phyloP scores from a whole-genome alignment of 2,797 vertebrate genomes.

The Zenarchopterus dispar region DNA sequence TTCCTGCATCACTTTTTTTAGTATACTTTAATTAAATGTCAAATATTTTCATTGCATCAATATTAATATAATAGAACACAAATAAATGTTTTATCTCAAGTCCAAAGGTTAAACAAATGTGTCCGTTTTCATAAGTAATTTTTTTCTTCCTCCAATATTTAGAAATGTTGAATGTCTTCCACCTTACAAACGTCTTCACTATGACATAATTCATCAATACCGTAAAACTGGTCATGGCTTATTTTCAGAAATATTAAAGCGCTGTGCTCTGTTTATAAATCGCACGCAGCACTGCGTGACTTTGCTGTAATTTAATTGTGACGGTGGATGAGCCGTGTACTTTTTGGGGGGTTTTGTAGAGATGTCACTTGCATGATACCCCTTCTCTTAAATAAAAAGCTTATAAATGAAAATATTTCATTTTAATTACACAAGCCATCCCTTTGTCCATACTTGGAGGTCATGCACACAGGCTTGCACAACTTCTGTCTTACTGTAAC shows the following conservation, averaged over 20 bases:
- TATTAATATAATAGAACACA: too few relatives aligned
- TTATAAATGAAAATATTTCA: constrained; percentile 14
- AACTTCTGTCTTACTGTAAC: constrained; percentile 2
- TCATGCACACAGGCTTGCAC: too few relatives aligned
- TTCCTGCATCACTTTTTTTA: too few relatives aligned
- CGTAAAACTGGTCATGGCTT: constrained; percentile 26
- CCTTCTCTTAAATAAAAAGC: constrained; percentile 17
- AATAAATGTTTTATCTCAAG: neutral
- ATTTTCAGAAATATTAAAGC: too few relatives aligned
- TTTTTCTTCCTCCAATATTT: neutral
- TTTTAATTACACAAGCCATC: neutral
- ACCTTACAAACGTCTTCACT: neutral
- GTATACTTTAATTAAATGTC: too few relatives aligned
- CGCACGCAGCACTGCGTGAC: constrained; percentile 42
- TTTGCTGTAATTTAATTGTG: constrained; percentile 63
- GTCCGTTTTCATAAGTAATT: neutral
- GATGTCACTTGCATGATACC: constrained; percentile 27
- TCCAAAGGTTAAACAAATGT: neutral
- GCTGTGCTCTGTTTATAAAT: constrained; percentile 63
- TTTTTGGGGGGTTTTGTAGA: constrained; percentile 51
- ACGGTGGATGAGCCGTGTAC: constrained; percentile 61
- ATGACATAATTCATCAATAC: constrained; percentile 4
- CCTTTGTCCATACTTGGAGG: neutral
- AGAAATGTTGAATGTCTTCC: neutral
- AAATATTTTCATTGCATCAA: too few relatives aligned